Percentiles rank a stretch among this genome's conserved stretches.
Evolutionary conservation across 2,113 vertebrate species (phyloP).

Genomic region (Tringa solitaria): DNA sequence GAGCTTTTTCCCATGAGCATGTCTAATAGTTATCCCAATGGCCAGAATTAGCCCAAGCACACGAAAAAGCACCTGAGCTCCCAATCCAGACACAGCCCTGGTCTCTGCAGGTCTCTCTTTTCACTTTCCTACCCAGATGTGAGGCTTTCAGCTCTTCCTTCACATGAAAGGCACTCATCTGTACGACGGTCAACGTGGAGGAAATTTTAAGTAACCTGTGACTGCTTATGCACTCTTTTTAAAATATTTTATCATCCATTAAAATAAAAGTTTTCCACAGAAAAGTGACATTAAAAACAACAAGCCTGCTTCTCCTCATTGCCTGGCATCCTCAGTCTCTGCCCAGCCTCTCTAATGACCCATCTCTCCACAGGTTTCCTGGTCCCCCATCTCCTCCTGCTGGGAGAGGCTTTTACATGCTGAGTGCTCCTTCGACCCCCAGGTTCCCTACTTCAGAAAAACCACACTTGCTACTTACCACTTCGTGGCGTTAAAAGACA

Average conservation of each 20-base stretch:
- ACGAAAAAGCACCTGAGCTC: neutral
- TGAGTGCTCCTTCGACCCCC: neutral
- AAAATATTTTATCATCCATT: neutral
- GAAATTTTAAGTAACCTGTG: neutral
- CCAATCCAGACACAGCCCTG: neutral
- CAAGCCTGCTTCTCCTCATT: neutral
- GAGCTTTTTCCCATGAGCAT: neutral
- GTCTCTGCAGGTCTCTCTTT: neutral
- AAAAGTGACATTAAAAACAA: neutral
- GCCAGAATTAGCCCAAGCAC: neutral
- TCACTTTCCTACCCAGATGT: neutral
- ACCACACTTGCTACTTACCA: neutral
- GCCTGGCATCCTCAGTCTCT: neutral
- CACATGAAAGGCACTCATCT: neutral
- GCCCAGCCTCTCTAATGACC: neutral
- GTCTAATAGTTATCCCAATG: neutral
- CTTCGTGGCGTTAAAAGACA: neutral
- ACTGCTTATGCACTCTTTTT: neutral
- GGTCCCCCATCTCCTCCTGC: neutral
- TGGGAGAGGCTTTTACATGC: neutral
- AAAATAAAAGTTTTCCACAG: neutral
- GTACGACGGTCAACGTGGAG: fast-evolving
- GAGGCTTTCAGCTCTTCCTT: neutral
- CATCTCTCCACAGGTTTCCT: neutral
- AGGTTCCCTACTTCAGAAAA: neutral